phyloP scores from a whole-genome alignment of 2,888 invertebrate genomes.

The Macrophya annulata region DNA sequence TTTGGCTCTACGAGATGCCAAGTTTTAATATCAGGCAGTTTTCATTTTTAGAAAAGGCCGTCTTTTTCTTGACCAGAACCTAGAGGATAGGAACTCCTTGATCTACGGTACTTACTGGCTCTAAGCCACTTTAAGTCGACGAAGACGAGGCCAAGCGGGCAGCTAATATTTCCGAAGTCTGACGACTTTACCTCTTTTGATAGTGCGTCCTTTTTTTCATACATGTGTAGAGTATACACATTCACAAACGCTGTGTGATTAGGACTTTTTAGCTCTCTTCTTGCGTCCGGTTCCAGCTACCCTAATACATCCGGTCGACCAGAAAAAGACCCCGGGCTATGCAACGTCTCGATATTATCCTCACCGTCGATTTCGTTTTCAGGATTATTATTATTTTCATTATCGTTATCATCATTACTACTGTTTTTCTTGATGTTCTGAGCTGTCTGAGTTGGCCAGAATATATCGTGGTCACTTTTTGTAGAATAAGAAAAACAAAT shows the following conservation, averaged over 20 bases:
- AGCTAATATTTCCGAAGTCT: constrained; percentile 62
- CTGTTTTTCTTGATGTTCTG: neutral
- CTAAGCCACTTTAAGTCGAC: constrained; percentile 59
- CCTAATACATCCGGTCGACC: constrained; percentile 7
- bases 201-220: constrained; percentile 9
- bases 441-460: neutral
- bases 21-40: constrained; percentile 62
- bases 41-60: constrained; percentile 48
- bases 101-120: constrained; percentile 60
- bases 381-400: constrained; percentile 6
- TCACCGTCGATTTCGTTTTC: neutral
- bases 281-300: constrained; percentile 31
- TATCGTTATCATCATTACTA: neutral
- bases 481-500: neutral
- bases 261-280: constrained; percentile 27
- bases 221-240: neutral
- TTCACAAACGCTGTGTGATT: constrained; percentile 2
- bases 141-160: constrained; percentile 54
- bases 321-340: neutral
- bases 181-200: neutral
- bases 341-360: constrained; percentile 11
- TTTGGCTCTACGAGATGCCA: constrained; percentile 48
- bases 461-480: neutral
- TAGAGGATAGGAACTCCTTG: constrained; percentile 6
- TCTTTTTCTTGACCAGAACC: neutral